Percentiles rank a stretch among this genome's conserved stretches.
These are phyloP conservation scores for Lycaena phlaeas DNA, from an alignment of 2,888 invertebrate species.

Conservation along the genomic window DNA sequence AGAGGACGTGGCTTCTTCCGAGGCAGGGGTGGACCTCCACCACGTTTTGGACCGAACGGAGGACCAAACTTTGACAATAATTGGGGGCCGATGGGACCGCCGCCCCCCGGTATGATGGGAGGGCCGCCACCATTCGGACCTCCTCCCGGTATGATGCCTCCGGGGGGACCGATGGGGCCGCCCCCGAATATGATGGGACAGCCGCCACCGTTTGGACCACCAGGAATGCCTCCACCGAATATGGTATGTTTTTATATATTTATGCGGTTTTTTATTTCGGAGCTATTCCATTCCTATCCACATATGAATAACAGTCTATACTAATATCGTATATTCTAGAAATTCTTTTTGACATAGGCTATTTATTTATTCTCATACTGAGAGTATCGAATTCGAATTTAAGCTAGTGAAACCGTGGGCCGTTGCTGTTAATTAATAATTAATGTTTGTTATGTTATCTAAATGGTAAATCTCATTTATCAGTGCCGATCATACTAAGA, in stretches of 20 bases:
- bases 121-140: constrained; percentile 61
- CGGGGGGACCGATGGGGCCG: constrained; percentile 71
- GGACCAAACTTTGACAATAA: constrained; percentile 74
- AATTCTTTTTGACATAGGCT: no score
- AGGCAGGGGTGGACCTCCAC: constrained; percentile 54
- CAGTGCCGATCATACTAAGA: no score
- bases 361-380: no score
- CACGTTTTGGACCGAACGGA: constrained; percentile 57
- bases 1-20: constrained; percentile 68
- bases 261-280: no score
- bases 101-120: constrained; percentile 69
- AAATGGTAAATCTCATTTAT: no score
- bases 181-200: constrained; percentile 74
- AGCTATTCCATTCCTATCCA: no score
- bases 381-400: no score
- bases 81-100: constrained; percentile 79
- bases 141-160: constrained; percentile 72
- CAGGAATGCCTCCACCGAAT: constrained; percentile 71
- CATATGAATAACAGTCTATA: no score
- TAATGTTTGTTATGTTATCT: no score
- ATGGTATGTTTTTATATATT: constrained; percentile 56
- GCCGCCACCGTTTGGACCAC: constrained; percentile 64
- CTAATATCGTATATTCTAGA: no score
- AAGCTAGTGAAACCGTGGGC: no score
- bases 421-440: no score